A percentile compares a stretch with the other conserved stretches of the same genome.
Conservation (phyloP, 2,888 invertebrate genomes). For the Microplitis deprimator region DNA sequence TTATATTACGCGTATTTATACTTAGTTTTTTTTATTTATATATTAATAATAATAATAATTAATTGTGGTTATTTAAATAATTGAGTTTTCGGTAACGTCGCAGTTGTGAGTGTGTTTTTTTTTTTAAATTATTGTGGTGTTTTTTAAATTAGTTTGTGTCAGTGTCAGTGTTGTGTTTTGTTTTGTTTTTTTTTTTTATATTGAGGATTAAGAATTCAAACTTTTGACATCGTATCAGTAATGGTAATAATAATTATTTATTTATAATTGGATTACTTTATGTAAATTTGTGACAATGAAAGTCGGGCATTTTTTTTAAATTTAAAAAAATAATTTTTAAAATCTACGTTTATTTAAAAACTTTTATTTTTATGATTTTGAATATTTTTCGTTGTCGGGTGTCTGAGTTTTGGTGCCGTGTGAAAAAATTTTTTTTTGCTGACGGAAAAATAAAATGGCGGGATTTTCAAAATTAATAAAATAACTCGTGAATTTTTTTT, state of each 20-base stretch:
- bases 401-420: too few relatives aligned
- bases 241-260: not conserved
- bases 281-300: not conserved
- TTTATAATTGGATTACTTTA: not conserved
- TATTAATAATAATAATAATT: too few relatives aligned
- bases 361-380: too few relatives aligned
- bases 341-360: too few relatives aligned
- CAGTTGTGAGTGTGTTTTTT: not conserved
- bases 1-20: not conserved
- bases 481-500: too few relatives aligned
- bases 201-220: not conserved
- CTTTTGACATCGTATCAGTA: not conserved
- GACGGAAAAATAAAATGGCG: too few relatives aligned
- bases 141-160: not conserved
- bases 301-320: too few relatives aligned
- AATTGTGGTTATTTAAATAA: too few relatives aligned
- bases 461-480: too few relatives aligned
- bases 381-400: too few relatives aligned
- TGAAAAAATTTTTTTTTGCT: too few relatives aligned
- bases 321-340: too few relatives aligned
- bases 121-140: not conserved
- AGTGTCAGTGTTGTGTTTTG: not conserved
- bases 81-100: not conserved
- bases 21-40: constrained; percentile 1
- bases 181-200: not conserved